phyloP scores from a whole-genome alignment of 1,140 invertebrate genomes.

The Pemphigus obesinymphae region DNA sequence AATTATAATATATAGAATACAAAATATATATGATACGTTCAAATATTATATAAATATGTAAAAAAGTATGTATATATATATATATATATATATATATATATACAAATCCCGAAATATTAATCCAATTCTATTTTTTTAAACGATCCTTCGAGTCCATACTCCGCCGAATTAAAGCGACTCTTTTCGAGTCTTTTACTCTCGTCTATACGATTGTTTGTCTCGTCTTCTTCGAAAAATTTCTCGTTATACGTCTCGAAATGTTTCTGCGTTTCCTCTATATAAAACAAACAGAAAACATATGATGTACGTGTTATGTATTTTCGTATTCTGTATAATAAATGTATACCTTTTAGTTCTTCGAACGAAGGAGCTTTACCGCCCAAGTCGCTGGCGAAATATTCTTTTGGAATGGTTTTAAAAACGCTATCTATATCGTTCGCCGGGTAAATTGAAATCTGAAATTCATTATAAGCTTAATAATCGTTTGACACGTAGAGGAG shows the following conservation, averaged over 20 bases:
- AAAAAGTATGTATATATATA: no score
- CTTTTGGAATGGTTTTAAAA: conserved; percentile 31
- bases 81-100: background rate
- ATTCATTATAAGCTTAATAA: background rate
- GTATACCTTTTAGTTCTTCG: conserved; percentile 24
- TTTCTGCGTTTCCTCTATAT: background rate
- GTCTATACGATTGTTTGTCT: conserved; percentile 8
- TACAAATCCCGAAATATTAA: background rate
- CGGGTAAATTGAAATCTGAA: background rate
- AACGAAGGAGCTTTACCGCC: conserved; percentile 40
- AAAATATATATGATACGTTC: background rate
- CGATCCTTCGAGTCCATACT: conserved; percentile 31
- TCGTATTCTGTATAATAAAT: no score
- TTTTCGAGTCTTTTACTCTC: conserved; percentile 24
- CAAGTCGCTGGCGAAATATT: conserved; percentile 33
- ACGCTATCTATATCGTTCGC: background rate
- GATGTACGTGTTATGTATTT: no score
- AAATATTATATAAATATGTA: no score
- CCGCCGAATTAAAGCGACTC: background rate
- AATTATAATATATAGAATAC: background rate
- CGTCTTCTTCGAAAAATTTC: conserved; percentile 26
- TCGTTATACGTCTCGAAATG: background rate
- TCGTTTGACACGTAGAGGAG: no score
- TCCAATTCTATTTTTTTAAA: conserved; percentile 40
- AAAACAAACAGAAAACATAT: no score